Percentiles rank a stretch among this genome's conserved stretches.
Conservation (phyloP, 64 coral and sea anemone genomes). For the Porites lutea region DNA sequence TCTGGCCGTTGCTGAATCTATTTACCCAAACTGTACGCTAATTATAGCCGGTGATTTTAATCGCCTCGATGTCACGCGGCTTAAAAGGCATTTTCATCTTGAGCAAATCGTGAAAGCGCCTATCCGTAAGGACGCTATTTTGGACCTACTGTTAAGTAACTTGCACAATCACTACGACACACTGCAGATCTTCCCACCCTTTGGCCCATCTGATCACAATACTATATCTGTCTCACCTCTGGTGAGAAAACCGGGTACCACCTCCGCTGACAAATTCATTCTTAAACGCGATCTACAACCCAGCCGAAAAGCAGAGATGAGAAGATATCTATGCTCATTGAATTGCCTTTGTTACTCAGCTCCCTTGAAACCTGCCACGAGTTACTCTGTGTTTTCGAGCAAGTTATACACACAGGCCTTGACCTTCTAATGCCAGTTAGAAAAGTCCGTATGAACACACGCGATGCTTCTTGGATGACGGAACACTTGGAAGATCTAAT, state of each 20-base stretch:
- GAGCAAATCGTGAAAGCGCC: constrained; percentile 58
- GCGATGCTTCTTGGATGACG: background rate
- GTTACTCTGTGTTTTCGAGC: constrained; percentile 19
- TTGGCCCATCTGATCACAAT: constrained; percentile 56
- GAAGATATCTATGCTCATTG: constrained; percentile 51
- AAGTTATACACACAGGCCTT: constrained; percentile 41
- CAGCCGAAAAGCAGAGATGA: constrained; percentile 51
- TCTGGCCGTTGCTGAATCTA: background rate
- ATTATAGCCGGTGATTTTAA: constrained; percentile 56
- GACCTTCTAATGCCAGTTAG: constrained; percentile 43
- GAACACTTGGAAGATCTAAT: no score
- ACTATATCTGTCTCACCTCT: background rate
- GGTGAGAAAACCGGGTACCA: background rate
- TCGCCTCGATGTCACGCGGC: background rate
- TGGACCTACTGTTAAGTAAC: constrained; percentile 54
- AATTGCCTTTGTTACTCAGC: constrained; percentile 40
- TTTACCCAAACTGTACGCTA: constrained; percentile 40
- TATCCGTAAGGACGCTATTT: constrained; percentile 6
- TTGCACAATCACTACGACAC: constrained; percentile 9
- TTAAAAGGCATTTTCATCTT: constrained; percentile 34
- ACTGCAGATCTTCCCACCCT: constrained; percentile 34
- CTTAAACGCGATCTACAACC: constrained; percentile 14
- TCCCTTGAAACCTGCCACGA: constrained; percentile 18
- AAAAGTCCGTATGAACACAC: no score
- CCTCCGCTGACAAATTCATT: background rate